Conservation (phyloP, 2,888 invertebrate species). For the Callyntrura sp. region DNA sequence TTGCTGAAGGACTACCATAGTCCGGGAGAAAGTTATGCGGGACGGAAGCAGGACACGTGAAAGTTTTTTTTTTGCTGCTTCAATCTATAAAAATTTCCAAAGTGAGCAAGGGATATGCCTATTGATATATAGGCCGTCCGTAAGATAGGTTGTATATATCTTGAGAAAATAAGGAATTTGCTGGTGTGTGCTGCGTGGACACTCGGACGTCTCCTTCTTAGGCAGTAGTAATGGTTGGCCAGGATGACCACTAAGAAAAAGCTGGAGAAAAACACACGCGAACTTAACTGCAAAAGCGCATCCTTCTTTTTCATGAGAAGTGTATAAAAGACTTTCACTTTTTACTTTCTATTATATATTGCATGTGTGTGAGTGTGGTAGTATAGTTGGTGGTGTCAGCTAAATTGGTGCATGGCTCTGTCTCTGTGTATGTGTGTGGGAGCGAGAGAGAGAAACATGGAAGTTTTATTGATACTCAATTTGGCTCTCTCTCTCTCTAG, state of each 20-base stretch:
- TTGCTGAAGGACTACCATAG: background rate
- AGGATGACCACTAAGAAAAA: background rate
- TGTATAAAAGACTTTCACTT: background rate
- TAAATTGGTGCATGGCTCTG: background rate
- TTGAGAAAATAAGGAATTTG: no score
- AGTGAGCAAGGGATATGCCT: no score
- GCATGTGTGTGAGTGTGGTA: background rate
- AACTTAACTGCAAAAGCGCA: background rate
- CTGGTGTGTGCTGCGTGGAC: no score
- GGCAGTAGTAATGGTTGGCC: background rate
- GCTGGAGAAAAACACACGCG: background rate
- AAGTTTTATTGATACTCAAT: constrained; percentile 34
- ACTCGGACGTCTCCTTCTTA: background rate
- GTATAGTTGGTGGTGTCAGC: background rate
- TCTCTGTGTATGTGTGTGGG: background rate
- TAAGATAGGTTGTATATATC: no score
- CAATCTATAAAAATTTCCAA: no score
- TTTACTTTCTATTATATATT: background rate
- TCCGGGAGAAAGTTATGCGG: background rate
- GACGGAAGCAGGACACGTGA: constrained; percentile 1
- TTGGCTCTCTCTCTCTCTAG: constrained; percentile 3
- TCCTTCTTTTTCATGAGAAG: background rate
- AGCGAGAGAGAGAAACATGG: constrained; percentile 3
- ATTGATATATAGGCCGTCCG: no score
- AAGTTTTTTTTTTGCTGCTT: constrained; percentile 5